Evolutionary conservation across 2,888 invertebrate genomes (phyloP).

Genomic region (Penaeus monodon): DNA sequence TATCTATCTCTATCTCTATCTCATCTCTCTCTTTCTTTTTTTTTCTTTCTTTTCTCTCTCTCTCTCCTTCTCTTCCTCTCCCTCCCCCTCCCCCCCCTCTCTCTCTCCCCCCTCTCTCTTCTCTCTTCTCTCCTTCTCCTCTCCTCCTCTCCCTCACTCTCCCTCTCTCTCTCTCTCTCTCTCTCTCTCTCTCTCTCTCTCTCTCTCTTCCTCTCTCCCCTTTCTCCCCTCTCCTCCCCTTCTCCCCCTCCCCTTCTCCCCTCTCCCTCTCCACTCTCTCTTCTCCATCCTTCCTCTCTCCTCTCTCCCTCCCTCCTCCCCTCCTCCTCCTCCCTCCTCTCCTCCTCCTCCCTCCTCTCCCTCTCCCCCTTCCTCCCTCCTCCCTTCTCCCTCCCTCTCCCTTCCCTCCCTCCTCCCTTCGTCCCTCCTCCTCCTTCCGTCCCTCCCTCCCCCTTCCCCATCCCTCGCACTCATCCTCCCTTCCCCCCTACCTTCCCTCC

Average conservation of each 20-base stretch:
- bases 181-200: not conserved
- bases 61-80: too few relatives aligned
- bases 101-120: too few relatives aligned
- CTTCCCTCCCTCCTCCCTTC: not conserved
- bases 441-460: not conserved
- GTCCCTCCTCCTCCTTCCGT: not conserved
- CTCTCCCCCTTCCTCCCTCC: slow-evolving; percentile 1
- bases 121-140: too few relatives aligned
- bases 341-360: not conserved
- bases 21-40: too few relatives aligned
- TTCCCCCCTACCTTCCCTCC: not conserved
- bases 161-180: not conserved
- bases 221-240: not conserved
- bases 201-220: not conserved
- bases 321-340: not conserved
- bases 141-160: not conserved
- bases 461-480: too few relatives aligned
- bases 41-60: too few relatives aligned
- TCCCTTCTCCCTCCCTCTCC: not conserved
- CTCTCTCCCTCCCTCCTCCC: not conserved
- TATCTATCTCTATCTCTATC: too few relatives aligned
- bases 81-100: too few relatives aligned
- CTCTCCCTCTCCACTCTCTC: not conserved
- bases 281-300: not conserved
- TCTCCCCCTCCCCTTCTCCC: not conserved